These are phyloP conservation scores for Acropternis orthonyx DNA, from an alignment of 2,797 vertebrate genomes.

Conservation along the genomic window DNA sequence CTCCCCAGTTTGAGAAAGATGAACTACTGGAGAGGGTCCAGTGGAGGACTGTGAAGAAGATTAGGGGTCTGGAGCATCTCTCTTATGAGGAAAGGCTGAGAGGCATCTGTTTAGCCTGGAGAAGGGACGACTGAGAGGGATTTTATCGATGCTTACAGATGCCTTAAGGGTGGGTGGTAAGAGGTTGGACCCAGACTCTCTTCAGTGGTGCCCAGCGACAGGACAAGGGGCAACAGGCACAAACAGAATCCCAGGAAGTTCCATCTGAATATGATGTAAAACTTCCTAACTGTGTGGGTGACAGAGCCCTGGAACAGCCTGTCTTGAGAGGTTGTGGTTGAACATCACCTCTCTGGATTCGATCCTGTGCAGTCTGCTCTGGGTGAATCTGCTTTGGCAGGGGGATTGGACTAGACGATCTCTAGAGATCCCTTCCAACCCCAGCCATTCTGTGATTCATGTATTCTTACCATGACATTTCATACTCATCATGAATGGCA, in stretches of 20 bases:
- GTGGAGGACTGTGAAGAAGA: neutral
- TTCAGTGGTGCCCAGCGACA: neutral
- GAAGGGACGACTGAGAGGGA: neutral
- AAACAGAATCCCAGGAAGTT: neutral
- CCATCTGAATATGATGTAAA: neutral
- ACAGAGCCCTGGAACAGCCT: neutral
- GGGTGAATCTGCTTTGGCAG: neutral
- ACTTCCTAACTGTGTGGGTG: neutral
- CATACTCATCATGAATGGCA: neutral
- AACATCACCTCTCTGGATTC: neutral
- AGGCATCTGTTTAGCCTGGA: neutral
- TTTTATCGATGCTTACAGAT: neutral
- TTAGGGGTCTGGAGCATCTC: neutral
- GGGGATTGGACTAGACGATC: neutral
- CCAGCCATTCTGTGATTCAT: neutral
- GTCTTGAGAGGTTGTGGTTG: neutral
- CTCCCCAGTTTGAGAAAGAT: too few species aligned
- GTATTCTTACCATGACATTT: neutral
- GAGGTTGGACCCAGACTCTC: neutral
- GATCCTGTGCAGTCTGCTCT: neutral
- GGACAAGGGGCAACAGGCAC: neutral
- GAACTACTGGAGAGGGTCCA: neutral
- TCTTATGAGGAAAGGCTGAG: neutral
- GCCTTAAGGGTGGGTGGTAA: neutral
- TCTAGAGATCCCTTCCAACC: neutral